A percentile compares a stretch with the other conserved stretches of the same genome.
Conservation (phyloP, 1,140 invertebrate genomes). For the Rhyacophila brunnea region DNA sequence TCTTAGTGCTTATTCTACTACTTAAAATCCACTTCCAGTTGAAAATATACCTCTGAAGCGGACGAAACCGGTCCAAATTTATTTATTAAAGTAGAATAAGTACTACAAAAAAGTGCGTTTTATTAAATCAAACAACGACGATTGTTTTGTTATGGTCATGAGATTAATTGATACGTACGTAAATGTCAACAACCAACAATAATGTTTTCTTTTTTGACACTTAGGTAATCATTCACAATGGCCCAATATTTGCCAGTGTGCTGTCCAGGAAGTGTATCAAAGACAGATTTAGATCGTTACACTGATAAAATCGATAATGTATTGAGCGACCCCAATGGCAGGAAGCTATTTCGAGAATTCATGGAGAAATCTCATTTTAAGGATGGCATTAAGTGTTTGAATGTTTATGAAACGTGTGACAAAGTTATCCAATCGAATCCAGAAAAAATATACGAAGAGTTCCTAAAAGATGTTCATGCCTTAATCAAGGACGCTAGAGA, state of each 20-base stretch:
- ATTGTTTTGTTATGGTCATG: too few species aligned
- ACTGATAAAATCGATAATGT: slow-evolving; percentile 54
- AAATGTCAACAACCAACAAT: too few species aligned
- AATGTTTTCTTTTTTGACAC: too few species aligned
- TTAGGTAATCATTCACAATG: slow-evolving; percentile 36
- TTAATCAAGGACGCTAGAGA: slow-evolving; percentile 45
- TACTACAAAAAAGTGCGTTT: too few species aligned
- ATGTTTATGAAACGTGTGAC: slow-evolving; percentile 48
- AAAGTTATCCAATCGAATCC: slow-evolving; percentile 36
- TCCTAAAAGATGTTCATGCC: slow-evolving; percentile 19
- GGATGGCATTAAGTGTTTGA: slow-evolving; percentile 42
- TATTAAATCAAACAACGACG: too few species aligned
- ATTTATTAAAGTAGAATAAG: too few species aligned
- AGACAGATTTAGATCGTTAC: slow-evolving; percentile 50
- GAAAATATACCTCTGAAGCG: too few species aligned
- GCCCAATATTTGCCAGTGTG: slow-evolving; percentile 50
- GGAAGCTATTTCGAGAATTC: slow-evolving; percentile 47
- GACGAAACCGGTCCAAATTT: too few species aligned
- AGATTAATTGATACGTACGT: too few species aligned
- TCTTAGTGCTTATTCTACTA: too few species aligned
- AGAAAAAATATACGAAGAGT: slow-evolving; percentile 39
- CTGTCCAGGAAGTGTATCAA: slow-evolving; percentile 45
- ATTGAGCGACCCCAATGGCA: slow-evolving; percentile 48
- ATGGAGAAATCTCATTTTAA: slow-evolving; percentile 47
- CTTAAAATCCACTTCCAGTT: too few species aligned